Base-by-base conservation (phyloP, 2,888 invertebrate genomes). In the Oegoconia quadripuncta region DNA sequence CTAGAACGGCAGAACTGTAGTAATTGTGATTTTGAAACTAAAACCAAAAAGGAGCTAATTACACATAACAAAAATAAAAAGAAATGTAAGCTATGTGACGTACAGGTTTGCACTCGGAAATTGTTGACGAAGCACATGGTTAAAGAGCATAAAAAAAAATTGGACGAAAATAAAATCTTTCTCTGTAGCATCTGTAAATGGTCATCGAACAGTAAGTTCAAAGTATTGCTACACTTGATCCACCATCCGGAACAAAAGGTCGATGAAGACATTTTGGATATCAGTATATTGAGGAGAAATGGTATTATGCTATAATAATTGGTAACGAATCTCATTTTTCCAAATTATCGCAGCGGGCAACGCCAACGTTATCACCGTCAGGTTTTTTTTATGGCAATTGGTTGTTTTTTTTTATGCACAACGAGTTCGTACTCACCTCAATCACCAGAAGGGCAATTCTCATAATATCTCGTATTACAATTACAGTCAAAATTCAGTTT, bases 241-340 rank as follows among this genome's bases (percentile, higher is more conserved):
- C 84, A 84, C 11, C 84, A 84, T 39, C 84, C 84, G 0, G 55
- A 61, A 1, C 83, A 82, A 22, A 26, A 17, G 0, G 65, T 79
- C 0, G 62, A 72, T 0, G 63, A 71, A 12, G 65, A 65, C 1
- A 27, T 55, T 0, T 46, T 77, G 0, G 79, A 82, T 50, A 43
- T 79, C 0, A 52, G 50, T 1, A 42, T 69, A 0, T 42, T 73
- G 12, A 59, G 50, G 4, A 33, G 44, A 0, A 48, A 50, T n/a
- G 64, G 57, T 0, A 66, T 70, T 4, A 33, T 36, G 32, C 6
- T 17, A 16, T 35, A 15, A 29, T 26, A 23, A 15, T 9, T 13
- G 13, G 25, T 34, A 28, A 23, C 2, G n/a, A 32, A 26, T 34
- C 14, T 17, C 14, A 37, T 17, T n/a, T n/a, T n/a, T n/a, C n/a